Conservation (phyloP, 1,140 invertebrate species). For the Drosophila repletoides region DNA sequence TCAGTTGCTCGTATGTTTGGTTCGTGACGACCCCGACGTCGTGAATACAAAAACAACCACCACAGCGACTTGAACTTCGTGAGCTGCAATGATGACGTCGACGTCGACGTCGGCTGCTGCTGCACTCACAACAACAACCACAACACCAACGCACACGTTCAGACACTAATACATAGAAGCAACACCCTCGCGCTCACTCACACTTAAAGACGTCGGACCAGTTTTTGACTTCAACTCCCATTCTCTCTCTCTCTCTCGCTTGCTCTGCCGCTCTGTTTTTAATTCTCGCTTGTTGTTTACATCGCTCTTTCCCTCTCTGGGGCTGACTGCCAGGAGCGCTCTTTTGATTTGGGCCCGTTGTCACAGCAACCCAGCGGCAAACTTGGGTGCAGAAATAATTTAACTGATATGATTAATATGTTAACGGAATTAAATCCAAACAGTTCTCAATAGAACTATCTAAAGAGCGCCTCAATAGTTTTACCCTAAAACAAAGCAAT, state of each 20-base stretch:
- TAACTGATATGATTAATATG: too few species aligned
- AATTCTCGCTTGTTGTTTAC: conserved; percentile 27
- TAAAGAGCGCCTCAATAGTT: too few species aligned
- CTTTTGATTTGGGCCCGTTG: background rate
- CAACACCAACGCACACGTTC: conserved; percentile 9
- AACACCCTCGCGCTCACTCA: conserved; percentile 29
- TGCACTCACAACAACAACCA: conserved; percentile 22
- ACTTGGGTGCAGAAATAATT: too few species aligned
- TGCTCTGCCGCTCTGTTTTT: conserved; percentile 10
- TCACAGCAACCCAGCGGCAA: too few species aligned
- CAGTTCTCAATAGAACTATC: too few species aligned
- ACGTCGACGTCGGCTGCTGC: conserved; percentile 25
- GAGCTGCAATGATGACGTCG: conserved; percentile 31
- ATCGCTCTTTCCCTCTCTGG: conserved; percentile 1
- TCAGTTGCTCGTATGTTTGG: too few species aligned
- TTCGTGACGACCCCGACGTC: conserved; percentile 21
- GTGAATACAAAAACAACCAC: conserved; percentile 32
- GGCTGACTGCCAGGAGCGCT: conserved; percentile 20
- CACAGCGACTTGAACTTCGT: conserved; percentile 26
- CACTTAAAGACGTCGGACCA: conserved; percentile 31
- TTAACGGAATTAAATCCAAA: too few species aligned
- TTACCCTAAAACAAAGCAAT: too few species aligned
- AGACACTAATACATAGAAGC: conserved; percentile 13
- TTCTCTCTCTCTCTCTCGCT: background rate
- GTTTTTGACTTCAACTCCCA: conserved; percentile 22